These are phyloP conservation scores for Agriotes lineatus DNA, from an alignment of 2,888 invertebrate species.

Conservation along the genomic window DNA sequence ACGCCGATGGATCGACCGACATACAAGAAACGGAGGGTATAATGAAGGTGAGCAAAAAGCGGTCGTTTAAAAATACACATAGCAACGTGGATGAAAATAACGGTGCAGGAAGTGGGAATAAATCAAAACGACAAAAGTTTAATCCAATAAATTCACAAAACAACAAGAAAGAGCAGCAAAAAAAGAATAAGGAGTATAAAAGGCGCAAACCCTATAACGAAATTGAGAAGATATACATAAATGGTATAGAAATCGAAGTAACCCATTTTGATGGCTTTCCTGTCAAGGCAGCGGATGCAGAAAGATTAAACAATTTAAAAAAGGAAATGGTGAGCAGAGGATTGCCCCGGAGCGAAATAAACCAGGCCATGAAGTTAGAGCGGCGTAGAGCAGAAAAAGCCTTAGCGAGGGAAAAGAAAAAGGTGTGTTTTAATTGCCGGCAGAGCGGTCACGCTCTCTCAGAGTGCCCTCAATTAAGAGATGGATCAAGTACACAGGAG, in stretches of 20 bases:
- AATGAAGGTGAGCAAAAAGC: no score
- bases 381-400: conserved; percentile 80
- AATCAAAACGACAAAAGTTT: no score
- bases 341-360: conserved; percentile 76
- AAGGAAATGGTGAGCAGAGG: conserved; percentile 76
- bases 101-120: no score
- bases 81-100: no score
- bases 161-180: no score
- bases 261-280: conserved; percentile 79
- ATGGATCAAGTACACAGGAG: conserved; percentile 66
- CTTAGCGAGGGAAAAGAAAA: conserved; percentile 74
- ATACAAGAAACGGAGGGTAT: no score
- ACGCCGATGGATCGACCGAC: no score
- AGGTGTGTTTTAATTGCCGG: conserved; percentile 84
- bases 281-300: conserved; percentile 78
- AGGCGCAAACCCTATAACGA: conserved; percentile 65
- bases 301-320: conserved; percentile 72
- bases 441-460: conserved; percentile 84
- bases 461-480: conserved; percentile 81
- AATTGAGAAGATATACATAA: conserved; percentile 70
- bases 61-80: no score
- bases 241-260: conserved; percentile 74
- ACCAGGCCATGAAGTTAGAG: conserved; percentile 76
- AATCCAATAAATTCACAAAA: no score
- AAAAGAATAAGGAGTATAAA: conserved; percentile 43